Conservation (phyloP, 2,888 invertebrate species). For the Clistopyga incitator region DNA sequence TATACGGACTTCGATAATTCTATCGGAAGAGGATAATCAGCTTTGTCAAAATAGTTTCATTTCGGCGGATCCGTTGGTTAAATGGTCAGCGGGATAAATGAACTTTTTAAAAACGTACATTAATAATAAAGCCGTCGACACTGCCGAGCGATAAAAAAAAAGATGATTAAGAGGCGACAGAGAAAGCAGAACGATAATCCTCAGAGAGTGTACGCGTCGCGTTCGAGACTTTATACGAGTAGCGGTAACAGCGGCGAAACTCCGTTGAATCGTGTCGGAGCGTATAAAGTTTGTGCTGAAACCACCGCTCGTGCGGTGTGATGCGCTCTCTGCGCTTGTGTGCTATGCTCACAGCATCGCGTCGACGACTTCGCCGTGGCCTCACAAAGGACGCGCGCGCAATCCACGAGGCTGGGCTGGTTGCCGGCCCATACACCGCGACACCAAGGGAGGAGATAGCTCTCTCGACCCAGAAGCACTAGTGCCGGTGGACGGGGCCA, state of each 20-base stretch:
- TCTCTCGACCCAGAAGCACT: constrained; percentile 45
- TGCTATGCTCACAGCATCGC: not conserved
- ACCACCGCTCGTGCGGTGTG: constrained; percentile 15
- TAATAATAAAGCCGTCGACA: not conserved
- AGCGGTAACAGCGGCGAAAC: constrained; percentile 39
- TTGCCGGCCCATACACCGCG: constrained; percentile 13
- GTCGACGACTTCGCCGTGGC: constrained; percentile 36
- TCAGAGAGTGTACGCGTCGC: not conserved
- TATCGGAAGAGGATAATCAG: not conserved
- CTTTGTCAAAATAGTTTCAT: not conserved
- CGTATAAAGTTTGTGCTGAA: constrained; percentile 48
- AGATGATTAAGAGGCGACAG: not conserved
- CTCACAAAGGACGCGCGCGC: constrained; percentile 49
- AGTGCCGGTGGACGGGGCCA: not conserved
- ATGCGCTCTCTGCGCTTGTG: constrained; percentile 1
- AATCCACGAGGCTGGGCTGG: constrained; percentile 19
- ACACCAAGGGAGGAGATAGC: constrained; percentile 6
- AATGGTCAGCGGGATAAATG: not conserved
- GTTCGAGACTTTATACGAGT: not conserved
- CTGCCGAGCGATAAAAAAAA: not conserved
- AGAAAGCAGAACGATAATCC: constrained; percentile 19
- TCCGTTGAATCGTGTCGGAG: constrained; percentile 43
- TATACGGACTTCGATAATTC: not conserved
- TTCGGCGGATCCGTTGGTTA: not conserved
- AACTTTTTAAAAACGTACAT: not conserved